Evolutionary conservation across 2,113 vertebrate species (phyloP).

Genomic region (Ia io): DNA sequence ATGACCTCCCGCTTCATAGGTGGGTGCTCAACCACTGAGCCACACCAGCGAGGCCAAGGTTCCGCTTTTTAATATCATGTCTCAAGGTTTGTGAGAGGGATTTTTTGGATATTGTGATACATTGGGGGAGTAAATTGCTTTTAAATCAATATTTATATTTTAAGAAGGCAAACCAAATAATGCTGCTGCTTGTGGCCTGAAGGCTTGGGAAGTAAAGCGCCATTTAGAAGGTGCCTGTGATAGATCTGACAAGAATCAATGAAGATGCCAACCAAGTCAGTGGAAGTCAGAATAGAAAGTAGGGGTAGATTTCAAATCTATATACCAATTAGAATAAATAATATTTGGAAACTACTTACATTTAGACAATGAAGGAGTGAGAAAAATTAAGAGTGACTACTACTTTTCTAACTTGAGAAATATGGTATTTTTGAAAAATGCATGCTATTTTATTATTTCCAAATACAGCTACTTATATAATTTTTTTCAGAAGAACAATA

Average conservation of each 20-base stretch:
- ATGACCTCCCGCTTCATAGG: not conserved
- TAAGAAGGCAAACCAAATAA: not conserved
- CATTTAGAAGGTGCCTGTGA: not conserved
- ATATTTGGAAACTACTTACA: not conserved
- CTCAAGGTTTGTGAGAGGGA: not conserved
- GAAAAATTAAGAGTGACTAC: not conserved
- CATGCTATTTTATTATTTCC: not conserved
- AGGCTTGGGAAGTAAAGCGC: not conserved
- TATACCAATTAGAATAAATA: not conserved
- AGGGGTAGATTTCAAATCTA: not conserved
- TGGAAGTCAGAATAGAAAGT: not conserved
- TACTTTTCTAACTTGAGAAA: not conserved
- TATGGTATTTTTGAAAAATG: not conserved
- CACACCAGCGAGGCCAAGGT: not conserved
- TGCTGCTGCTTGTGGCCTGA: not conserved
- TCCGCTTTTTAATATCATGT: not conserved
- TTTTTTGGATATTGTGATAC: not conserved
- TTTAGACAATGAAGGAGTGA: not conserved
- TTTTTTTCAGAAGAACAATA: not conserved
- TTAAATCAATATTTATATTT: constrained; percentile 19
- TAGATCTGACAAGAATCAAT: not conserved
- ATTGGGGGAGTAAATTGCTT: not conserved
- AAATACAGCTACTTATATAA: not conserved
- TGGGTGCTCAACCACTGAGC: not conserved
- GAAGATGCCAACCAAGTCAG: not conserved